A percentile compares a stretch with the other conserved stretches of the same genome.
Evolutionary conservation across 2,113 vertebrate species (phyloP).

Genomic region (Antechinus flavipes): DNA sequence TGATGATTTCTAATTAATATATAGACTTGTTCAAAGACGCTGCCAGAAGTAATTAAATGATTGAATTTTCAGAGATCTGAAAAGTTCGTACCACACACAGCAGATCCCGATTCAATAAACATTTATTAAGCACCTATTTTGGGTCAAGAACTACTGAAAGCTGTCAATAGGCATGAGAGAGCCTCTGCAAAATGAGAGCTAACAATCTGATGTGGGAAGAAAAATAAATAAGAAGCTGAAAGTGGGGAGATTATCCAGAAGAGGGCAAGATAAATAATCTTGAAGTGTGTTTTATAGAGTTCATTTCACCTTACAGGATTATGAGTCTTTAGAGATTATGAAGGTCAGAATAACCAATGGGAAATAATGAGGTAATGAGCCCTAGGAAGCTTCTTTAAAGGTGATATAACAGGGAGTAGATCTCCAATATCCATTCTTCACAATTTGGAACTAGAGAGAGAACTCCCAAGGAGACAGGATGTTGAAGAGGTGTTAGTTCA

Average conservation of each 20-base stretch:
- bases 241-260: background rate
- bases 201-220: background rate
- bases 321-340: background rate
- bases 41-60: background rate
- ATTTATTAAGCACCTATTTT: background rate
- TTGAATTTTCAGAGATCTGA: background rate
- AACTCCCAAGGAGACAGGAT: rapidly evolving
- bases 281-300: background rate
- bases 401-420: background rate
- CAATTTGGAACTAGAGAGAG: background rate
- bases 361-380: background rate
- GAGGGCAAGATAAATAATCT: background rate
- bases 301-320: background rate
- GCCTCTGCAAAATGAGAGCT: background rate
- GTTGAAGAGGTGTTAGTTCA: background rate
- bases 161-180: background rate
- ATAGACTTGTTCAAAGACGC: background rate
- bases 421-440: background rate
- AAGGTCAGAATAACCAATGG: background rate
- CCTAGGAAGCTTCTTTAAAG: background rate
- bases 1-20: background rate
- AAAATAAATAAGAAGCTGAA: background rate
- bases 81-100: background rate
- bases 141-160: background rate
- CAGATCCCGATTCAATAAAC: background rate